Evolutionary conservation across 2,888 invertebrate species (phyloP), one percentile per base, ranked within the genome.

Genomic region (Spodoptera exigua): DNA sequence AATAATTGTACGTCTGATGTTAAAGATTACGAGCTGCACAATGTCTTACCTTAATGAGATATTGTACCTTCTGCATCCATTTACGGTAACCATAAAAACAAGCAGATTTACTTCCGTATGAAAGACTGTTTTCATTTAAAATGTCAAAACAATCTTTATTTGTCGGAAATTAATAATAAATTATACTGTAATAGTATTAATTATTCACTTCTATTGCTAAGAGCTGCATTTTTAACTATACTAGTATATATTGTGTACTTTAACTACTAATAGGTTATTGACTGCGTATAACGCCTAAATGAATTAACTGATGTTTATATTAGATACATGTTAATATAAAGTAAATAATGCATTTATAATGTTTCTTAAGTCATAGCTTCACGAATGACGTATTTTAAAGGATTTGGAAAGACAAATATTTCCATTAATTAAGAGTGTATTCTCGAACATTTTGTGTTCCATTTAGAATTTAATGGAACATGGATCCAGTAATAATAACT

Each of bases 401-500:
- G 37, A 58, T 53, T 53, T 13, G 2, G 37, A 44, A 37, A 36
- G 36, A 47, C 7, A 16, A 65, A 62, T 58, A 46, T 10, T 59
- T 59, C 51, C 48, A 52, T 12, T 36, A 35, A 51, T 70, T 52
- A 51, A 45, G 14, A 60, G 34, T 49, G 57, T 46, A 44, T 41
- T 35, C 52, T 55, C 43, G 57, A 66, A 56, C 55, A 35, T 32
- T 57, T 56, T 32, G 47, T 57, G 52, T 55, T 34, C 34, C 27
- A 74, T 57, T 64, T 60, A 58, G 9, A 10, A 39, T 27, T 41
- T 61, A 58, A 70, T 48, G 57, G 57, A 9, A 35, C 35, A 57
- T 45, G 37, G 14, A 34, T 46, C n/a, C 16, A 47, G 61, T 71
- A 75, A 60, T 55, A 57, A 58, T 46, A 49, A 47, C 56, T 21